Base-by-base conservation (phyloP, 2,888 invertebrate species). In the Macrophya alboannulata region DNA sequence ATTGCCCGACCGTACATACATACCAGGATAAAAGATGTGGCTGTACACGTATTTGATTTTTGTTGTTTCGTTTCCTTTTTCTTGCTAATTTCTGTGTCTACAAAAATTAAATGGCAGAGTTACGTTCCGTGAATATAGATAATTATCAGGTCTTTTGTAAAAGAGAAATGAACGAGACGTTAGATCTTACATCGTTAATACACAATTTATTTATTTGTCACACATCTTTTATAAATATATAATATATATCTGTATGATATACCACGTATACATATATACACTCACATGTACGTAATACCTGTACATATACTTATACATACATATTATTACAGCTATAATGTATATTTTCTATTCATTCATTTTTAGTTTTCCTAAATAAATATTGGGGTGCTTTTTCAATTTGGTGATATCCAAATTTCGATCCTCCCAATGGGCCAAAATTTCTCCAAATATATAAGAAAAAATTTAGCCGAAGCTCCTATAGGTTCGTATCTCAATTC, bases 151-250 rank as follows among this genome's bases (percentile, higher is more conserved):
- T 37, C 8, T 17, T 68, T 1, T 31, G 31, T 1, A 8, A 17
- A 17, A 17, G 17, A 37, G 48, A 25, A 25, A 68, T 37, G 17
- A 68, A 17, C 17, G 37, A 68, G 15, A 15, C 1, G 17, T 37
- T 48, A 12, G 6, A 37, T 74, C 3, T 45, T 4, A 74, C 72
- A 74, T 74, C 45, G 72, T 55, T 25, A 37, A 48, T 77, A 77
- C 90, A 91, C 90, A 88, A 89, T 92, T 92, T 91, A 92, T 92
- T 92, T 91, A 92, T 92, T 92, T 90, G 87, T 89, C 90, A 92
- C 90, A 89, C 89, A 92, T 90, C 91, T 91, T 92, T 90, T 91
- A 92, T 91, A 92, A 92, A 92, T 92, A 92, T 85, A 85, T 92
- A 87, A 90, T 91, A 90, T 92, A 48, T 48, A 48, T 48, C 31